These are phyloP conservation scores for Teinopalpus imperialis DNA, from an alignment of 2,888 invertebrate species.

Conservation along the genomic window DNA sequence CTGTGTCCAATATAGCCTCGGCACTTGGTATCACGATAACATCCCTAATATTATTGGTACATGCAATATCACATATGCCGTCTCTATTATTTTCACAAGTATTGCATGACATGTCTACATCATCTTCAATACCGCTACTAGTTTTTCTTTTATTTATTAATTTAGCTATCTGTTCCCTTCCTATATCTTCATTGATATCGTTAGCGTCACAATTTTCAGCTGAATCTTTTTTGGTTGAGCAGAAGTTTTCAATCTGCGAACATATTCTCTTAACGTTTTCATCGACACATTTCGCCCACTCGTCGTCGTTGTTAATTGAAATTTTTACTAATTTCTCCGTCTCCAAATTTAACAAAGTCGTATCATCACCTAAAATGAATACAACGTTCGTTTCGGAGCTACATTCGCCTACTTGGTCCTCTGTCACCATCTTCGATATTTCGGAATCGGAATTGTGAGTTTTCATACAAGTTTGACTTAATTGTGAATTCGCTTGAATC, in stretches of 20 bases:
- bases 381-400: slow-evolving; percentile 47
- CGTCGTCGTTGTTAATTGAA: slow-evolving; percentile 66
- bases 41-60: slow-evolving; percentile 58
- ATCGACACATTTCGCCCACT: slow-evolving; percentile 42
- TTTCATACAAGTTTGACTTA: slow-evolving; percentile 39
- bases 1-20: slow-evolving; percentile 65
- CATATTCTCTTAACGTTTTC: slow-evolving; percentile 65
- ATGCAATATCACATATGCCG: slow-evolving; percentile 47
- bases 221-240: slow-evolving; percentile 32
- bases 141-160: slow-evolving; percentile 40
- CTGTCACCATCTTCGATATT: slow-evolving; percentile 46
- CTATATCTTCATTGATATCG: slow-evolving; percentile 39
- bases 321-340: slow-evolving; percentile 53
- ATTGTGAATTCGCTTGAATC: slow-evolving; percentile 38
- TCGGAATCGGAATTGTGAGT: slow-evolving; percentile 67
- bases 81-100: slow-evolving; percentile 42
- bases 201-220: slow-evolving; percentile 27
- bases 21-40: slow-evolving; percentile 70
- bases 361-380: slow-evolving; percentile 64
- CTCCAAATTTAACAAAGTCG: slow-evolving; percentile 36
- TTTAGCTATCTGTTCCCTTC: slow-evolving; percentile 41
- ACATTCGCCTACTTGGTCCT: slow-evolving; percentile 24
- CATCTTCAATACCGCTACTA: slow-evolving; percentile 35
- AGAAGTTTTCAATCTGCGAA: slow-evolving; percentile 61
- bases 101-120: slow-evolving; percentile 37